Evolutionary conservation across 2,797 vertebrate genomes (phyloP), one percentile per base, ranked within the genome.

Genomic region (Anguilla marmorata): DNA sequence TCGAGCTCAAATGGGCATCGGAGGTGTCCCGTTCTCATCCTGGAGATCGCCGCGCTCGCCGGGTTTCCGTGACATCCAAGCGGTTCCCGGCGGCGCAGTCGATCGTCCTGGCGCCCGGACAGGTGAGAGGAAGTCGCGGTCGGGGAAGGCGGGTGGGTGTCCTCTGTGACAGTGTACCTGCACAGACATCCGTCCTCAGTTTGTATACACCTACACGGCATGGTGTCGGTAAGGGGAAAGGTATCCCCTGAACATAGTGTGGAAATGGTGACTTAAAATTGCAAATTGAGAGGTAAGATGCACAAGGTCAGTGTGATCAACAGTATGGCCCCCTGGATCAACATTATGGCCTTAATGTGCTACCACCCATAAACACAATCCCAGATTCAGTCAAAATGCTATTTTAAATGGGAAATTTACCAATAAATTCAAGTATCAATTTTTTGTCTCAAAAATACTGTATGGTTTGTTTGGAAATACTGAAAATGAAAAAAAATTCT

Each of bases 11-110:
- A 58, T 14, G 84, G 84, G 24, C 6, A 6, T 54, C 56, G 19
- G 85, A 48, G 33, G 58, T 48, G 41, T 86, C 85, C 60, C 24
- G 19, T 63, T 85, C 30, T 37, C 11, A 85, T 63, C 52, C 56
- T 16, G 60, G 60, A 72, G 14, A 41, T 85, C 16, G 54, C 12
- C n/a, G 30, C 33, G 19, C 76, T 3, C 5, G 24, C 21, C 84
- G 5, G 14, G 56, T 21, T 66, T 63, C 56, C 33, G 30, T 48
- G 37, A 69, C 85, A 45, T 69, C 58, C 33, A 19, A 69, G 37
- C 58, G 14, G 56, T 58, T 48, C 60, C 37, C 37, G 9, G 41
- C 11, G 60, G 37, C 16, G 9, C 56, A 30, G 12, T 58, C 33
- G 58, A 37, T 66, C 41, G 56, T 21, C 8, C 37, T 19, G 33